Conservation (phyloP, 2,888 invertebrate species). For the Trachelus iudaicus region DNA sequence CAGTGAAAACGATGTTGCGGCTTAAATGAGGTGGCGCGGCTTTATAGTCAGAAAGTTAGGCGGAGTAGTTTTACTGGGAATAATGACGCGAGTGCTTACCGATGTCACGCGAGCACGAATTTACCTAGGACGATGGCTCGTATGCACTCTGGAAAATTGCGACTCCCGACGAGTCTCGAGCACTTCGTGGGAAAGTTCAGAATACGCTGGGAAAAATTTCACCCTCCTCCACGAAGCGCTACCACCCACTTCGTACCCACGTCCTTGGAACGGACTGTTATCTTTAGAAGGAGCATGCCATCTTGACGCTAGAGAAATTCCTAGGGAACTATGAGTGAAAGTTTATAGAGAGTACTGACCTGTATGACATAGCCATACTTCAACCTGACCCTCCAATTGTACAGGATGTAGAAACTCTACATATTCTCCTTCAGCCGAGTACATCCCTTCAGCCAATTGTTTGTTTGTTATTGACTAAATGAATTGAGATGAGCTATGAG, state of each 20-base stretch:
- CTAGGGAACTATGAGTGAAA: neutral
- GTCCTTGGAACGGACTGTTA: neutral
- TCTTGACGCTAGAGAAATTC: neutral
- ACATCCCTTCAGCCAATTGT: slow-evolving; percentile 77
- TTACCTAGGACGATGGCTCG: neutral
- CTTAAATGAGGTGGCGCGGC: neutral
- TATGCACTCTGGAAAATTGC: neutral
- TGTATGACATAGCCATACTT: slow-evolving; percentile 80
- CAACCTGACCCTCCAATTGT: slow-evolving; percentile 82
- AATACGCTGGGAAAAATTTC: neutral
- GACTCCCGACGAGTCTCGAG: neutral
- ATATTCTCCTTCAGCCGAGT: slow-evolving; percentile 85
- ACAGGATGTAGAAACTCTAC: slow-evolving; percentile 78
- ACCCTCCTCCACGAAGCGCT: neutral
- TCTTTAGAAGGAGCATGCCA: neutral
- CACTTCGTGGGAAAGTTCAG: neutral
- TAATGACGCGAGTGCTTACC: neutral
- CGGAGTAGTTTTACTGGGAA: neutral
- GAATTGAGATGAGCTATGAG: neutral
- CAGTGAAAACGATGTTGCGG: neutral
- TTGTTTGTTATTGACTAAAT: slow-evolving; percentile 53
- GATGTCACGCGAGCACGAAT: neutral
- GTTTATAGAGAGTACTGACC: slow-evolving; percentile 67
- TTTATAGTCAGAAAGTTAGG: neutral
- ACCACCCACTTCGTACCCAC: neutral